A percentile compares a stretch with the other conserved stretches of the same genome.
Conservation (phyloP, 2,888 invertebrate species). For the Andrena fulva region DNA sequence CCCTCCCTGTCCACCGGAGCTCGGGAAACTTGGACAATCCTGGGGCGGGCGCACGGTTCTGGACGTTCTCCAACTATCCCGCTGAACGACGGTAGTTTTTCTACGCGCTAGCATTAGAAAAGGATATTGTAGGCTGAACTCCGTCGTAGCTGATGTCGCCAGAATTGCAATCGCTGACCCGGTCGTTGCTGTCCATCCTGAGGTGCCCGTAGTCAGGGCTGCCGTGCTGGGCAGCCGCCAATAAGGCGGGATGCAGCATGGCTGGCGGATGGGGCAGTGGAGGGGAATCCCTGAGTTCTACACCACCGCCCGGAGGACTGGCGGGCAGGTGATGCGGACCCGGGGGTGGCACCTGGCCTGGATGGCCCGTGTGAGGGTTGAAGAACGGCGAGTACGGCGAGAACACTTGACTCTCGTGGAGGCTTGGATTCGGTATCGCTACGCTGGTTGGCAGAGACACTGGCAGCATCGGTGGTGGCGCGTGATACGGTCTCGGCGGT, state of each 20-base stretch:
- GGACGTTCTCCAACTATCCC: constrained; percentile 57
- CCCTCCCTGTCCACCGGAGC: background rate
- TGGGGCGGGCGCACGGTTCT: constrained; percentile 22
- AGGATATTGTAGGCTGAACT: constrained; percentile 98
- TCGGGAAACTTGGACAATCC: too few relatives aligned
- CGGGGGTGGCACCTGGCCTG: constrained; percentile 83
- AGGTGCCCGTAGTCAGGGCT: constrained; percentile 93
- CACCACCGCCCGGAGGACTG: constrained; percentile 89
- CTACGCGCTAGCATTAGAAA: constrained; percentile 87
- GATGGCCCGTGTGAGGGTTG: constrained; percentile 85
- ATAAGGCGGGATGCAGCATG: constrained; percentile 93
- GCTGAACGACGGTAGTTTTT: constrained; percentile 1
- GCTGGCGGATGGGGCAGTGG: constrained; percentile 93
- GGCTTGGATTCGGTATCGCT: constrained; percentile 97
- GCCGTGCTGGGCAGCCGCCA: constrained; percentile 93
- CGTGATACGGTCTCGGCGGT: constrained; percentile 91
- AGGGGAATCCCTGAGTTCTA: constrained; percentile 91
- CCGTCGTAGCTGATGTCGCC: constrained; percentile 96
- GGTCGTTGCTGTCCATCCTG: constrained; percentile 93
- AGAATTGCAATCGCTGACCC: constrained; percentile 96
- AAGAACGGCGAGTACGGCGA: constrained; percentile 96
- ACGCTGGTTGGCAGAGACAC: constrained; percentile 97
- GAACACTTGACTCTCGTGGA: constrained; percentile 97
- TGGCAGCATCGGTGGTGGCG: constrained; percentile 93
- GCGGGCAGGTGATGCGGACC: constrained; percentile 84